Conservation (phyloP, 2,797 vertebrate species). For the Argya squamiceps region DNA sequence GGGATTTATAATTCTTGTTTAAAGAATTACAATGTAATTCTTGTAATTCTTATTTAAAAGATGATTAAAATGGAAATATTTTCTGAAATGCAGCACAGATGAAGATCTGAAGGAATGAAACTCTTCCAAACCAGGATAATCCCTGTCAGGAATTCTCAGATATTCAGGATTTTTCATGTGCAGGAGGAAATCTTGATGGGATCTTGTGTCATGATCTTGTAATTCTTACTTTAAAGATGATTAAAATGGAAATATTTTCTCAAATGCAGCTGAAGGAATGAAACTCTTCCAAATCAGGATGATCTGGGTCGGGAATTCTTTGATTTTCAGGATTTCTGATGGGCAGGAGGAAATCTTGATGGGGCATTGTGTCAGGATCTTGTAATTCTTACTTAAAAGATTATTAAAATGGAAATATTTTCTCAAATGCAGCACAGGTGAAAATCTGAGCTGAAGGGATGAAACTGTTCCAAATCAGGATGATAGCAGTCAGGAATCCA, state of each 20-base stretch:
- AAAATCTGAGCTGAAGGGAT: not conserved
- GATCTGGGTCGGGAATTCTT: rapidly evolving
- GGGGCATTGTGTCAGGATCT: too few relatives aligned
- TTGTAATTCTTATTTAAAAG: not conserved
- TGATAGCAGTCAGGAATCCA: not conserved
- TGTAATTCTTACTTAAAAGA: not conserved
- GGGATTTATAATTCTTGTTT: not conserved
- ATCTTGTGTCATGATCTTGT: too few relatives aligned
- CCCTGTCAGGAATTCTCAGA: not conserved
- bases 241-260: not conserved
- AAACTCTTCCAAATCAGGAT: not conserved
- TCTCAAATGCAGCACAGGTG: not conserved
- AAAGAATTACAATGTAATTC: too few relatives aligned
- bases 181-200: not conserved
- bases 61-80: not conserved
- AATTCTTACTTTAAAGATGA: not conserved
- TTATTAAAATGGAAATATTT: not conserved
- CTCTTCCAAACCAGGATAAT: not conserved
- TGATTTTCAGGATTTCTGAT: not conserved
- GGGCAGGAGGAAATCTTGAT: not conserved
- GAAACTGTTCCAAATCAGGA: not conserved
- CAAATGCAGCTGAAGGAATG: not conserved
- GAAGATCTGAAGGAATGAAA: not conserved
- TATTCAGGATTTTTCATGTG: not conserved
- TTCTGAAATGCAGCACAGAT: not conserved